phyloP scores from a whole-genome alignment of 2,113 vertebrate species.

The Syngnathoides biaculeatus region DNA sequence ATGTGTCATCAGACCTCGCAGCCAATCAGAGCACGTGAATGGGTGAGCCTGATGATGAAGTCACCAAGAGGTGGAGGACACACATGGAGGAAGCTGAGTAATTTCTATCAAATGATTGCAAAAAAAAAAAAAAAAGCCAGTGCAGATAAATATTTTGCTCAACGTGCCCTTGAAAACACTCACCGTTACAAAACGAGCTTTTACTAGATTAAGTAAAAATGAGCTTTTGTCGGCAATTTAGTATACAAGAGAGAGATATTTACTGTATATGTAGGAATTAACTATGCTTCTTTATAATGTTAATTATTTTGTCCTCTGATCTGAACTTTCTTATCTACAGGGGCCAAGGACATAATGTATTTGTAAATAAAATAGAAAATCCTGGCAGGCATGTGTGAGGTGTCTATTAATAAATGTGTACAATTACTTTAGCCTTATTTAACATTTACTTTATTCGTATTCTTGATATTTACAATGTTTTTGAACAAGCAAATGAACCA shows the following conservation, averaged over 20 bases:
- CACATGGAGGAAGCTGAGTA: constrained; percentile 36
- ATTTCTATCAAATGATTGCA: constrained; percentile 27
- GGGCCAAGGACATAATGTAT: neutral
- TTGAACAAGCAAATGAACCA: neutral
- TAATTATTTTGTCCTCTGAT: neutral
- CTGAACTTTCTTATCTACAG: neutral
- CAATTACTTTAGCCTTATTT: neutral
- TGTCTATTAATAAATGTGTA: neutral
- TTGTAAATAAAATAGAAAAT: too few species aligned
- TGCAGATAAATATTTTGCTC: constrained; percentile 16
- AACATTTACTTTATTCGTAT: neutral
- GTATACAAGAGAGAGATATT: neutral
- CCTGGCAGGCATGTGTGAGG: neutral
- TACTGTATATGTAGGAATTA: neutral
- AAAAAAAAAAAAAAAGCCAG: constrained; percentile 9
- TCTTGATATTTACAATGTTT: neutral
- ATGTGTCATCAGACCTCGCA: constrained; percentile 48
- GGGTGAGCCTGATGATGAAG: neutral
- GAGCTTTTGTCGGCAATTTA: neutral
- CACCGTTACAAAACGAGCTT: constrained; percentile 3
- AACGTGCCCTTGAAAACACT: constrained; percentile 18
- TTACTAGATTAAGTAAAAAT: neutral
- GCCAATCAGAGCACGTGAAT: constrained; percentile 54
- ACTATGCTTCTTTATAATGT: neutral
- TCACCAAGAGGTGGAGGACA: constrained; percentile 1